phyloP scores from a whole-genome alignment of 2,888 invertebrate species.

The Aporophyla lueneburgensis region DNA sequence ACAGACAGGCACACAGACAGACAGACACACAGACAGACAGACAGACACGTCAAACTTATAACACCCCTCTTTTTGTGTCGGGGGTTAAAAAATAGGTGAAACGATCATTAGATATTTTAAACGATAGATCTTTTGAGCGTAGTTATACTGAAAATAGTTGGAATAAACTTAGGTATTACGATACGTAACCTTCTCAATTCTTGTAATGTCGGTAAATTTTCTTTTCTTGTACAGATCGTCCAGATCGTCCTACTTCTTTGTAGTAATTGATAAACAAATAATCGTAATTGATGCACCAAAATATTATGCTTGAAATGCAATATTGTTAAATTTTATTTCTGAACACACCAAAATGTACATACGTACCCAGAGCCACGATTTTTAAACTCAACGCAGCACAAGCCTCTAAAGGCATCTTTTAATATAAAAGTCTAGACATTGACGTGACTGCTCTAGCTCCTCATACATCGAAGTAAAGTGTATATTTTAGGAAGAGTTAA shows the following conservation, averaged over 20 bases:
- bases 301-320: background rate
- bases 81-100: no score
- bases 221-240: background rate
- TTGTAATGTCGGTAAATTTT: background rate
- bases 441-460: background rate
- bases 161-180: no score
- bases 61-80: no score
- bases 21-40: no score
- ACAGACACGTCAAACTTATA: no score
- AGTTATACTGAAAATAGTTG: no score
- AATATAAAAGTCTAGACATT: conserved; percentile 8
- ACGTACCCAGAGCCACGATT: background rate
- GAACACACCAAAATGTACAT: background rate
- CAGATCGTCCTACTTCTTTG: background rate
- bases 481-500: conserved; percentile 12
- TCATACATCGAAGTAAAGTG: conserved; percentile 4
- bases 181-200: background rate
- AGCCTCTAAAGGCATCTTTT: background rate
- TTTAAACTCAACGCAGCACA: background rate
- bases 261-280: background rate
- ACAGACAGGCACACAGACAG: no score
- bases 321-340: background rate
- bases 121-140: no score
- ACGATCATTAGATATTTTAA: no score
- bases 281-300: background rate